Percentiles rank a stretch among this genome's conserved stretches.
Evolutionary conservation across 2,888 invertebrate species (phyloP).

Genomic region (Cryptocephalus moraei): DNA sequence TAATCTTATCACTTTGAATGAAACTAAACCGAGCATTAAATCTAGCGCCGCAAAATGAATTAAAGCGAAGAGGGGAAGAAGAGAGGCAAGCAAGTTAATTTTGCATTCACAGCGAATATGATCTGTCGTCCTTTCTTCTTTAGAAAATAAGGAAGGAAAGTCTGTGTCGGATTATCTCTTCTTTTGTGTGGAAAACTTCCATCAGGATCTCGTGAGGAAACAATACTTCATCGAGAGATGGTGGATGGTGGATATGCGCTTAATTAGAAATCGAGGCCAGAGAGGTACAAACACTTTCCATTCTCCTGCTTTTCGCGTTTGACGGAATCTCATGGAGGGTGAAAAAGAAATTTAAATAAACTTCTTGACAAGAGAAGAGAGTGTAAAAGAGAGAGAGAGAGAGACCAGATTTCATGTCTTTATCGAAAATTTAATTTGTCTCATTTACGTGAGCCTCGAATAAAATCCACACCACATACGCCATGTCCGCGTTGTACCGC

Average conservation of each 20-base stretch:
- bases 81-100: conserved; percentile 27
- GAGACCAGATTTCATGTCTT: too few species aligned
- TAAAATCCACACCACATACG: too few species aligned
- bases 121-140: conserved; percentile 30
- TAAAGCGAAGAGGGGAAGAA: conserved; percentile 22
- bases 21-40: conserved; percentile 32
- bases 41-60: conserved; percentile 27
- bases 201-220: conserved; percentile 30
- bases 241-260: conserved; percentile 17
- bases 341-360: too few species aligned
- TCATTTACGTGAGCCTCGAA: too few species aligned
- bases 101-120: conserved; percentile 31
- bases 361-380: too few species aligned
- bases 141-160: conserved; percentile 27
- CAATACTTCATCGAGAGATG: conserved; percentile 30
- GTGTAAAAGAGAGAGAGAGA: too few species aligned
- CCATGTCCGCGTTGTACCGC: too few species aligned
- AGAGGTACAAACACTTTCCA: conserved; percentile 1
- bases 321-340: too few species aligned
- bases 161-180: conserved; percentile 30
- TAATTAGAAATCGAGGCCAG: conserved; percentile 22
- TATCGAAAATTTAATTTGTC: too few species aligned
- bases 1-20: conserved; percentile 30
- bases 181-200: conserved; percentile 30
- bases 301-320: too few species aligned